Conservation (phyloP, 2,888 invertebrate genomes). For the Brachylomia viminalis region DNA sequence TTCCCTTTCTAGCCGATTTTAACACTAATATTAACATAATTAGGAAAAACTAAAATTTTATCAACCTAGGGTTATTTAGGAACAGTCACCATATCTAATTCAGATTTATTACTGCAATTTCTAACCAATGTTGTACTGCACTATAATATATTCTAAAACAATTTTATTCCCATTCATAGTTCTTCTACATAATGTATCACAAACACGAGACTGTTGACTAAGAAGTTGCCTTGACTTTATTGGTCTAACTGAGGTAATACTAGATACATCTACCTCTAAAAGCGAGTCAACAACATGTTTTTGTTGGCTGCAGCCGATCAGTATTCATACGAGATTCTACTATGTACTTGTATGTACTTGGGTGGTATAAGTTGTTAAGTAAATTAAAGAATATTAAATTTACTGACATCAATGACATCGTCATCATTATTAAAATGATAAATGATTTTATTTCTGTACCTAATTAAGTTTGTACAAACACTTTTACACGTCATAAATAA, state of each 20-base stretch:
- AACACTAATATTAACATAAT: too few relatives aligned
- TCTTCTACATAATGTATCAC: conserved; percentile 2
- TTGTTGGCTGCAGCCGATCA: conserved; percentile 34
- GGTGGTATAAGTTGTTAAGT: conserved; percentile 15
- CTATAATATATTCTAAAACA: neutral
- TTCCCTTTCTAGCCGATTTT: too few relatives aligned
- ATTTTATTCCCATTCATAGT: neutral
- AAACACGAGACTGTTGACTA: conserved; percentile 8
- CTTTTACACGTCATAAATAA: too few relatives aligned
- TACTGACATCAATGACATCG: neutral
- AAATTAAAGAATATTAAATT: conserved; percentile 30
- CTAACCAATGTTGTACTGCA: too few relatives aligned
- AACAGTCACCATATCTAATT: too few relatives aligned
- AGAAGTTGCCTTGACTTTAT: conserved; percentile 52
- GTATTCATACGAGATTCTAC: conserved; percentile 45
- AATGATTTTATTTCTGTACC: too few relatives aligned
- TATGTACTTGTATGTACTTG: conserved; percentile 19
- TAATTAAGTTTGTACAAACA: too few relatives aligned
- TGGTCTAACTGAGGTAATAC: conserved; percentile 53
- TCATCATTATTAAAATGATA: neutral
- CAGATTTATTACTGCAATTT: too few relatives aligned
- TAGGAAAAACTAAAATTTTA: too few relatives aligned
- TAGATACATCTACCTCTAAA: conserved; percentile 24
- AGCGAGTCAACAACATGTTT: conserved; percentile 56
- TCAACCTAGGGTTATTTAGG: too few relatives aligned